A percentile compares a stretch with the other conserved stretches of the same genome.
These are phyloP conservation scores for Ophion slaviceki DNA, from an alignment of 2,888 invertebrate species.

Conservation along the genomic window DNA sequence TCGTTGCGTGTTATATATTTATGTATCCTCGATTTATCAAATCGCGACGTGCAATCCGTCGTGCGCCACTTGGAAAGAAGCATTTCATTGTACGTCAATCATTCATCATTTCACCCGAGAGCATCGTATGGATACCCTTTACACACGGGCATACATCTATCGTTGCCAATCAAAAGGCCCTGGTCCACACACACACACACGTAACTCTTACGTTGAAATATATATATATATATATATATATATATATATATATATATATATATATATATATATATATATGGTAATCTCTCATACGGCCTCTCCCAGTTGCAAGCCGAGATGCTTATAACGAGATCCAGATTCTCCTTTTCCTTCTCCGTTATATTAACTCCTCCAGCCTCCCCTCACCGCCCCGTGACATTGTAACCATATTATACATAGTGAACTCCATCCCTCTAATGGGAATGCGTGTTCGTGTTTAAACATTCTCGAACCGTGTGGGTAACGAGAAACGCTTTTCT, in stretches of 20 bases:
- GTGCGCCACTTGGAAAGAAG: slow-evolving; percentile 50
- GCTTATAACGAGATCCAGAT: slow-evolving; percentile 52
- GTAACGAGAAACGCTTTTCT: not conserved
- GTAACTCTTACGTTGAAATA: not conserved
- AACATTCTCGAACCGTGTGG: not conserved
- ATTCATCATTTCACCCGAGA: slow-evolving; percentile 61
- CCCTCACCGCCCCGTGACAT: too few relatives aligned
- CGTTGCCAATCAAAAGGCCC: slow-evolving; percentile 9
- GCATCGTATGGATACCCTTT: slow-evolving; percentile 25
- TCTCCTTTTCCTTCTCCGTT: slow-evolving; percentile 38
- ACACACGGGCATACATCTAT: slow-evolving; percentile 14
- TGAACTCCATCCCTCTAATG: not conserved
- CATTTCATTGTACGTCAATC: slow-evolving; percentile 63
- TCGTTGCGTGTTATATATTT: slow-evolving; percentile 29
- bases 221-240: not conserved
- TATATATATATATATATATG: not conserved
- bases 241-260: not conserved
- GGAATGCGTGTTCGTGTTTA: not conserved
- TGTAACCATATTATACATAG: not conserved
- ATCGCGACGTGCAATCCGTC: slow-evolving; percentile 63
- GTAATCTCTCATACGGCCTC: slow-evolving; percentile 57
- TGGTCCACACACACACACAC: not conserved
- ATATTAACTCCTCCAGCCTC: not conserved
- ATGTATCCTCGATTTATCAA: slow-evolving; percentile 60
- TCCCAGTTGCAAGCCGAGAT: slow-evolving; percentile 39